Evolutionary conservation across 1,140 invertebrate species (phyloP), one percentile per base, ranked within the genome.

Genomic region (Hylyphantes graminicola): DNA sequence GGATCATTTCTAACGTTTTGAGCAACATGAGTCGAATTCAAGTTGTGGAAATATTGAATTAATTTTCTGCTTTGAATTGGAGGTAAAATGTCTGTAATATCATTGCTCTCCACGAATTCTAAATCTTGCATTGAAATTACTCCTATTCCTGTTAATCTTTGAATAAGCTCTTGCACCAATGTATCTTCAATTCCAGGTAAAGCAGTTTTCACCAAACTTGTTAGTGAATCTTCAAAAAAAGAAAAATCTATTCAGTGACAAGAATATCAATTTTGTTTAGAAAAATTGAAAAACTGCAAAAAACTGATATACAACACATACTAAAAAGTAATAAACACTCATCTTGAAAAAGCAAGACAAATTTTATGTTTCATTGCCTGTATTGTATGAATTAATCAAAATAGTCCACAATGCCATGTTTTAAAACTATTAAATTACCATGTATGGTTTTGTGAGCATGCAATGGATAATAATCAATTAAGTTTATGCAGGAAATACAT

Each of bases 381-480:
- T 12, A 50, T 10, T 10, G 7, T 17, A 35, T 48, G 35, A 72
- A 48, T 72, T 72, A 72, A 11, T 72, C 8, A 53, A 10, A 72
- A 72, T 48, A 48, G 48, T 72, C 68, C 9, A 72, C 21, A 50
- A 72, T 72, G 17, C 68, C 12, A 21, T 75, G 73, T 75, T 75
- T 75, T 11, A 75, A 21, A 7, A 59, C 55, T 10, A 75, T 75
- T 12, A 75, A 10, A 7, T 55, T 13, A 10, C 21, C 21, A 11
- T 51, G 15, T 9, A 7, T 8, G 10, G 7, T 55, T 7, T 75
- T 54, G 59, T 75, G 21, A 11, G 8, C 9, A 13, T 21, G 48
- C 10, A 75, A 55, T n/a, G 73, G 73, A 21, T 75, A 75, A 75
- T 55, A 75, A 75, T 75, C 53, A 12, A 59, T 8, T 7, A 75